Conservation (phyloP, 1,140 invertebrate genomes). For the Centruroides sculpturatus region DNA sequence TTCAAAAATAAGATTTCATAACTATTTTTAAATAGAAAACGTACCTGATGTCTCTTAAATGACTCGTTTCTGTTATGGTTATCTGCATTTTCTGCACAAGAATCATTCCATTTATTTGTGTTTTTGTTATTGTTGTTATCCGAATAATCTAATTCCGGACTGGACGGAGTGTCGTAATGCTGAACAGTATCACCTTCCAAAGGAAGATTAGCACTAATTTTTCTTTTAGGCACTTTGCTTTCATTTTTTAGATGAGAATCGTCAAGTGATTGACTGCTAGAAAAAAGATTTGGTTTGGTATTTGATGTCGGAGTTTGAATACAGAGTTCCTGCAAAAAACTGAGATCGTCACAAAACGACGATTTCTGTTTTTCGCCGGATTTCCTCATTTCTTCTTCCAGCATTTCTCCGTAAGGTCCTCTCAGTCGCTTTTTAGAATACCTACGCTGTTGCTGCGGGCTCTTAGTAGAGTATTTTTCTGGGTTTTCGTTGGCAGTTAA, state of each 20-base stretch:
- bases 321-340: slow-evolving; percentile 33
- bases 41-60: too few relatives aligned
- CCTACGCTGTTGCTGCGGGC: slow-evolving; percentile 29
- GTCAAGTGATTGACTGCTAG: slow-evolving; percentile 29
- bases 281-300: slow-evolving; percentile 5
- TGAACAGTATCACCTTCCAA: background rate
- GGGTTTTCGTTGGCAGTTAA: background rate
- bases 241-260: slow-evolving; percentile 29
- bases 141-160: too few relatives aligned
- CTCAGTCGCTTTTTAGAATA: slow-evolving; percentile 52
- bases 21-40: too few relatives aligned
- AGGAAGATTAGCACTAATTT: slow-evolving; percentile 37
- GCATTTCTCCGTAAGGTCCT: slow-evolving; percentile 66
- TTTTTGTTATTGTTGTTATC: too few relatives aligned
- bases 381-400: slow-evolving; percentile 67
- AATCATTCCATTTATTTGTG: too few relatives aligned
- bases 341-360: slow-evolving; percentile 35
- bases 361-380: slow-evolving; percentile 36
- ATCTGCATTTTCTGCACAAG: too few relatives aligned
- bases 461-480: slow-evolving; percentile 4
- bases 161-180: too few relatives aligned
- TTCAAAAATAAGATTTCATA: too few relatives aligned
- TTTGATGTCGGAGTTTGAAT: background rate
- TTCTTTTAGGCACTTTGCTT: slow-evolving; percentile 27
- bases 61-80: too few relatives aligned